Evolutionary conservation across 2,113 vertebrate genomes (phyloP).

Genomic region (Tragelaphus strepsiceros): DNA sequence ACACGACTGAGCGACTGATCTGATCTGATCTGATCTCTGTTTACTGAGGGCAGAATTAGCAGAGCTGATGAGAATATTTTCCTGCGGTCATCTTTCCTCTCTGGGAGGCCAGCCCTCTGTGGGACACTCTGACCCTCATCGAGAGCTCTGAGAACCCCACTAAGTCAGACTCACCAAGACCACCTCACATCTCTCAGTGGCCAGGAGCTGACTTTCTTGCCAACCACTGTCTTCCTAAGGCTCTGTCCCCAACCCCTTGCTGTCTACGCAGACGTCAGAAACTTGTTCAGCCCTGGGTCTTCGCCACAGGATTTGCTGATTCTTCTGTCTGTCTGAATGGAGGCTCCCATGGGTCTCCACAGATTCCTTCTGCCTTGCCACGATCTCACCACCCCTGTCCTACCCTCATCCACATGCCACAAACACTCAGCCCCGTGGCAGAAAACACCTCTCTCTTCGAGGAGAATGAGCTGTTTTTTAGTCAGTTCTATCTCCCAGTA

Average conservation of each 20-base stretch:
- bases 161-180: background rate
- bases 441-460: background rate
- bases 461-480: background rate
- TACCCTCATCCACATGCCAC: background rate
- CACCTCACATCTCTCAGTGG: background rate
- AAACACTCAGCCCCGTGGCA: background rate
- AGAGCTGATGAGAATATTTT: background rate
- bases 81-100: background rate
- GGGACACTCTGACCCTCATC: background rate
- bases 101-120: background rate
- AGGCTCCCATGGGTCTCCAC: background rate
- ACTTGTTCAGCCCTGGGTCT: background rate
- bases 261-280: background rate
- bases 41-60: background rate
- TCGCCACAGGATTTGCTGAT: background rate
- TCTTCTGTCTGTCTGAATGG: background rate
- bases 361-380: background rate
- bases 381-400: background rate
- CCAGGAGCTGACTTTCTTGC: background rate
- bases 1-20: no score
- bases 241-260: background rate
- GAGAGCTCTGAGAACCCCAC: background rate
- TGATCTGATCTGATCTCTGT: no score
- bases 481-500: background rate
- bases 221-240: background rate